phyloP scores from a whole-genome alignment of 2,888 invertebrate genomes.

The Octodonta nipae region DNA sequence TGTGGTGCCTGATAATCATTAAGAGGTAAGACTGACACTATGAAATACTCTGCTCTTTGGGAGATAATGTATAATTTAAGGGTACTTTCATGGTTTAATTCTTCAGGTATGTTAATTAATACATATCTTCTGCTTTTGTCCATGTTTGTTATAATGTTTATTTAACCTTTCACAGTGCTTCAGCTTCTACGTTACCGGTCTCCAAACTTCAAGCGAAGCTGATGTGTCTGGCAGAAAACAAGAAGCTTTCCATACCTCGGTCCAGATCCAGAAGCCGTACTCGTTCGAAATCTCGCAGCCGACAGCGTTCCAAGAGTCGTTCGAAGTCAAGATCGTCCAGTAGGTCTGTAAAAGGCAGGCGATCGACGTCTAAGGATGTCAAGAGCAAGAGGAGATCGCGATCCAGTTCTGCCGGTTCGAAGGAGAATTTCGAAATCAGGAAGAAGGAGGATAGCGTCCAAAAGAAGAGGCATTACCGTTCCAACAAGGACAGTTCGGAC shows the following conservation, averaged over 20 bases:
- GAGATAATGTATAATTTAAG: too few relatives aligned
- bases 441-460: conserved; percentile 71
- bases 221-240: conserved; percentile 46
- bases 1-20: too few relatives aligned
- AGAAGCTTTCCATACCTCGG: conserved; percentile 27
- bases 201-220: conserved; percentile 49
- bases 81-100: too few relatives aligned
- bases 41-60: too few relatives aligned
- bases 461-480: conserved; percentile 78
- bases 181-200: conserved; percentile 35
- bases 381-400: conserved; percentile 19
- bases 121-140: conserved; percentile 2
- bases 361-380: conserved; percentile 21
- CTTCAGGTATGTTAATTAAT: too few relatives aligned
- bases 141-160: background rate
- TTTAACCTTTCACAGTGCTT: conserved; percentile 26
- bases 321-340: conserved; percentile 14
- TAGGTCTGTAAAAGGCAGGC: conserved; percentile 19
- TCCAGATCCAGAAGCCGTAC: conserved; percentile 30
- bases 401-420: conserved; percentile 27
- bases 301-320: conserved; percentile 18
- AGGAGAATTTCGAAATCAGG: conserved; percentile 52
- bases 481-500: conserved; percentile 56
- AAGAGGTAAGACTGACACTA: too few relatives aligned
- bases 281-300: conserved; percentile 24